phyloP scores from a whole-genome alignment of 2,113 vertebrate genomes.

The Alexandromys fortis region DNA sequence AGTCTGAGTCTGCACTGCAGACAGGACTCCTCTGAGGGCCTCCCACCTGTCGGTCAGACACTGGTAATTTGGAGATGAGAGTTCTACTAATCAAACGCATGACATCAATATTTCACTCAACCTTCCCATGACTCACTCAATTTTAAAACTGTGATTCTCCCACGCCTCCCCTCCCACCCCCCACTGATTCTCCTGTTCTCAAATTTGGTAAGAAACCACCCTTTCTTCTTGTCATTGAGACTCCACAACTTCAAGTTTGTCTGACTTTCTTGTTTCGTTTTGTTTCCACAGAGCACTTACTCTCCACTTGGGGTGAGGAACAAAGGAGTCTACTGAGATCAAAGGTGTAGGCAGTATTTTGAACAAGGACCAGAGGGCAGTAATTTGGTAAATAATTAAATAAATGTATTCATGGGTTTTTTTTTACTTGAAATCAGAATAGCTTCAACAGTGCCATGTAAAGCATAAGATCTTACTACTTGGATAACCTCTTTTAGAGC shows the following conservation, averaged over 20 bases:
- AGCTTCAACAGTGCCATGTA: not conserved
- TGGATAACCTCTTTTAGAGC: constrained; percentile 37
- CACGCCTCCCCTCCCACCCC: not conserved
- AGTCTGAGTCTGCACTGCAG: not conserved
- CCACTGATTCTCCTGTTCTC: not conserved
- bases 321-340: constrained; percentile 29
- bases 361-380: not conserved
- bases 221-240: not conserved
- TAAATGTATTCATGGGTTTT: not conserved
- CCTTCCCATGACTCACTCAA: not conserved
- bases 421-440: constrained; percentile 49
- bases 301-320: not conserved
- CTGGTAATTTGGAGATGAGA: not conserved
- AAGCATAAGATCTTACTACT: constrained; percentile 27
- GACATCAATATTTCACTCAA: not conserved
- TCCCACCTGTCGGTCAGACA: not conserved
- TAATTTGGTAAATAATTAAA: constrained; percentile 15
- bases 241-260: not conserved
- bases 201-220: not conserved
- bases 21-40: not conserved
- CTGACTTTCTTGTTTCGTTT: not conserved
- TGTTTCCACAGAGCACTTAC: not conserved
- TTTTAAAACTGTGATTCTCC: constrained; percentile 42
- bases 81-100: not conserved
- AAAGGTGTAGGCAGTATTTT: constrained; percentile 16